Base-by-base conservation (phyloP, 2,797 vertebrate genomes). In the Cyprinella venusta region DNA sequence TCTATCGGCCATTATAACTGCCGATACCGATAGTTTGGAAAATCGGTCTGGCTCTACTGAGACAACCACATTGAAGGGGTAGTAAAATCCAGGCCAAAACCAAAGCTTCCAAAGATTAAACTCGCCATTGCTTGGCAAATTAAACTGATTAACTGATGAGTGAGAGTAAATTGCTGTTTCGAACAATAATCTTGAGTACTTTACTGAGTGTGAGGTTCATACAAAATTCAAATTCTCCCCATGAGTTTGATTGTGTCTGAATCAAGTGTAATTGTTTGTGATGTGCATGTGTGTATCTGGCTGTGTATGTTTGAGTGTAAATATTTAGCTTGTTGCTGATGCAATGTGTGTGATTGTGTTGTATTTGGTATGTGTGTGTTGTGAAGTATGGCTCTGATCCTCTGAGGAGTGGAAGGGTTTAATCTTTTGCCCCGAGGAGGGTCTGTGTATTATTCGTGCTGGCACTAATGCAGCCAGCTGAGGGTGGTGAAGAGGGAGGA, bases 391-490 rank as follows among this genome's bases (percentile, higher is more conserved):
- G 21, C 64, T 76, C 45, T 24, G 65, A 80, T 86, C 71, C 74
- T 84, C 59, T 79, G 64, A 63, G 52, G 76, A 83, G 81, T 82
- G 45, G 68, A 79, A 38, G 33, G 85, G 69, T 86, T 80, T 86
- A 95, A 96, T 96, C 96, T 95, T 92, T 93, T 92, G 86, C 89
- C 91, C 92, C 63, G 93, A 94, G 93, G 91, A 92, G 90, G 93
- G 93, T 93, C 94, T 87, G 81, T 59, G 81, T 91, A 87, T 90
- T 89, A 89, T 86, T 81, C n/a, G 18, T 74, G 81, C 82, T 86
- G 78, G 70, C 76, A 75, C 78, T 82, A 82, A 79, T 70, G 30
- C 81, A 81, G 74, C 82, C 85, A 72, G 82, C 85, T 81, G 82
- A 80, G 78, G 80, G 76, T 82, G 86, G 76, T 69, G 64, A 76